These are phyloP conservation scores for Saguinus midas DNA, from an alignment of 2,113 vertebrate genomes.

Conservation along the genomic window DNA sequence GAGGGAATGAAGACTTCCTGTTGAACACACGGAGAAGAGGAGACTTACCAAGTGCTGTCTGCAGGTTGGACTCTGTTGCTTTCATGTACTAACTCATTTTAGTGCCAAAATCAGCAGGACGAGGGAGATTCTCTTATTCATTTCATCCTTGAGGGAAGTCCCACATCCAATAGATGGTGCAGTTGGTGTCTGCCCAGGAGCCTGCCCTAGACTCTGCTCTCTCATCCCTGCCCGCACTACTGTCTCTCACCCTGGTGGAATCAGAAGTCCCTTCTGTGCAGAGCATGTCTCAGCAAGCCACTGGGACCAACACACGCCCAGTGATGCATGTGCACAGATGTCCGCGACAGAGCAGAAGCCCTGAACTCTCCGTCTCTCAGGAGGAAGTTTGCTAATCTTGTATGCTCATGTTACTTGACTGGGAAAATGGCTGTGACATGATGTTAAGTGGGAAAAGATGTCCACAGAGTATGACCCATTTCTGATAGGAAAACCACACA, in stretches of 20 bases:
- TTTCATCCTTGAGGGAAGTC: too few relatives aligned
- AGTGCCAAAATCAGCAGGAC: too few relatives aligned
- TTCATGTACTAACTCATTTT: rapidly evolving
- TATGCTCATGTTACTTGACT: rapidly evolving
- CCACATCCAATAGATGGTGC: rapidly evolving
- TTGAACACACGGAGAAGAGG: too few relatives aligned
- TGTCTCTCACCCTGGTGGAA: neutral
- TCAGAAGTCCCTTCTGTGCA: neutral
- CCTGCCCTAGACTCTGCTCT: neutral
- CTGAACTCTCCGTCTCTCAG: neutral
- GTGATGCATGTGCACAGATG: rapidly evolving
- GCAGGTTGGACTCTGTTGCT: neutral
- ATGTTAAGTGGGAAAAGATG: neutral
- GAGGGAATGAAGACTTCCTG: neutral
- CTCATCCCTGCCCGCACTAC: neutral
- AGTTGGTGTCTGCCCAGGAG: too few relatives aligned
- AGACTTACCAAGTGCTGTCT: neutral
- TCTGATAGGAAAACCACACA: neutral
- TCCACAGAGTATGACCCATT: neutral
- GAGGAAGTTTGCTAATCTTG: neutral
- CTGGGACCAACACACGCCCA: neutral
- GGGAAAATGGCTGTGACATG: neutral
- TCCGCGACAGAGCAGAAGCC: neutral
- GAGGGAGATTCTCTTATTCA: neutral
- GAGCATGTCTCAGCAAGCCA: rapidly evolving